A percentile compares a stretch with the other conserved stretches of the same genome.
These are phyloP conservation scores for Anguilla megastoma DNA, from an alignment of 2,797 vertebrate genomes.

Conservation along the genomic window DNA sequence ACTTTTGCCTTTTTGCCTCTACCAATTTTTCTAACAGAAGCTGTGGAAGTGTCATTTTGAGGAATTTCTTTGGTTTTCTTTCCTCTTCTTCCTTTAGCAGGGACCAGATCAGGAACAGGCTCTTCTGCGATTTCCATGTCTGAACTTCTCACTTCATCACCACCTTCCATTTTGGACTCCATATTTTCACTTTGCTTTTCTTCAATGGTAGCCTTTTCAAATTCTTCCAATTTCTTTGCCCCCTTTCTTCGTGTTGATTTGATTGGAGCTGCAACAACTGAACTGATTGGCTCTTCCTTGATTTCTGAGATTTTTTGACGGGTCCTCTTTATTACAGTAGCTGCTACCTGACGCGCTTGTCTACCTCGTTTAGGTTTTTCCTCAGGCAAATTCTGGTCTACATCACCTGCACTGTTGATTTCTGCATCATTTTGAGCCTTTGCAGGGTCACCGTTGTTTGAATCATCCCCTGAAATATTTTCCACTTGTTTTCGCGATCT, in stretches of 20 bases:
- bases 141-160: neutral
- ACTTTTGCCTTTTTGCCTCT: constrained; percentile 51
- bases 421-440: neutral
- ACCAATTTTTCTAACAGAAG: constrained; percentile 44
- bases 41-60: constrained; percentile 40
- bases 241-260: constrained; percentile 26
- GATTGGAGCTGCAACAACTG: neutral
- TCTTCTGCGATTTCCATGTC: constrained; percentile 33
- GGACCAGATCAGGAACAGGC: neutral
- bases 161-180: constrained; percentile 31
- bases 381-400: neutral
- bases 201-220: constrained; percentile 16
- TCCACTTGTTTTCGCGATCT: constrained; percentile 18
- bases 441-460: neutral
- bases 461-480: neutral
- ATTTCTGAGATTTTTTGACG: constrained; percentile 17
- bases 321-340: neutral
- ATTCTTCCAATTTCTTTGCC: constrained; percentile 29
- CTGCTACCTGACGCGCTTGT: neutral
- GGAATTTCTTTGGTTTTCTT: constrained; percentile 44
- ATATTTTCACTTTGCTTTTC: constrained; percentile 30
- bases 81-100: constrained; percentile 57
- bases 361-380: constrained; percentile 27
- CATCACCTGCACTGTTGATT: neutral
- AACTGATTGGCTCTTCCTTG: neutral